A percentile compares a stretch with the other conserved stretches of the same genome.
Conservation (phyloP, 2,888 invertebrate genomes). For the Allophyes oxyacanthae region DNA sequence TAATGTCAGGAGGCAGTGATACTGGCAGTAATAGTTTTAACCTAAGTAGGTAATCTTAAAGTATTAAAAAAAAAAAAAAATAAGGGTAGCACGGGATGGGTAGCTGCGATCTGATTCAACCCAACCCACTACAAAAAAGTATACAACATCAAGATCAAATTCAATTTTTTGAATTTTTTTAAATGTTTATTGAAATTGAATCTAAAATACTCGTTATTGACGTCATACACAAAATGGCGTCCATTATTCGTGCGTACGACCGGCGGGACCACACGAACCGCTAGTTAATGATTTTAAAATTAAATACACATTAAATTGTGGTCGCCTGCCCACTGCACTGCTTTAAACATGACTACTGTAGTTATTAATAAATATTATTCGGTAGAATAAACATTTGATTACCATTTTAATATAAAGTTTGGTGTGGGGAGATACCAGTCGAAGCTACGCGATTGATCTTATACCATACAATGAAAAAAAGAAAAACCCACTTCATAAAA, state of each 20-base stretch:
- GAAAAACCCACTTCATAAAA: too few relatives aligned
- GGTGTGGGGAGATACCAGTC: too few relatives aligned
- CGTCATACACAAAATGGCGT: conserved; percentile 36
- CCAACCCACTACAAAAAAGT: not conserved
- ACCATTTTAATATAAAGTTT: too few relatives aligned
- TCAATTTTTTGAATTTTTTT: too few relatives aligned
- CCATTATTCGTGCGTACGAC: conserved; percentile 26
- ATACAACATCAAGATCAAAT: not conserved
- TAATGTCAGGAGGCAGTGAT: too few relatives aligned
- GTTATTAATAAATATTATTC: conserved; percentile 4
- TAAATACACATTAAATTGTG: conserved; percentile 68
- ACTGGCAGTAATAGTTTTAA: too few relatives aligned
- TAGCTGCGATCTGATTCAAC: not conserved
- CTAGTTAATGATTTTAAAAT: conserved; percentile 70
- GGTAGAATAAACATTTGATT: not conserved
- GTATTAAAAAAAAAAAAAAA: too few relatives aligned
- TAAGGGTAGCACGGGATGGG: too few relatives aligned
- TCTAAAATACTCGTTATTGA: conserved; percentile 21
- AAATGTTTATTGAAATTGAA: too few relatives aligned
- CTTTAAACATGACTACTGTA: conserved; percentile 25
- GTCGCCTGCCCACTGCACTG: conserved; percentile 45
- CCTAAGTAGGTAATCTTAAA: too few relatives aligned
- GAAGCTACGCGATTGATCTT: too few relatives aligned
- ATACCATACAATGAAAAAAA: too few relatives aligned
- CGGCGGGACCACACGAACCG: conserved; percentile 48